Conservation (phyloP, 1,140 invertebrate genomes). For the Zophobas atratus region DNA sequence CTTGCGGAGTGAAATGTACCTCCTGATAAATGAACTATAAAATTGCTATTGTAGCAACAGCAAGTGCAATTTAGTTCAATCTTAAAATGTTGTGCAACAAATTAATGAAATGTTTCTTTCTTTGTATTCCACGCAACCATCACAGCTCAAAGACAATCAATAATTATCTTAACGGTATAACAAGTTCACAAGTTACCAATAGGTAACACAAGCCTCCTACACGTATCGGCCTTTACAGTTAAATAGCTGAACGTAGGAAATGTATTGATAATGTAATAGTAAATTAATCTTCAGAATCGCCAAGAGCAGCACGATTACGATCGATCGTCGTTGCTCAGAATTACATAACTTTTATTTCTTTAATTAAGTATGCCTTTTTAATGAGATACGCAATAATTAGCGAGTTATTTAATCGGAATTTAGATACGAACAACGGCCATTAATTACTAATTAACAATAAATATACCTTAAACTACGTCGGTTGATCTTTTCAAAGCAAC, state of each 20-base stretch:
- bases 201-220: constrained; percentile 15
- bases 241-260: constrained; percentile 21
- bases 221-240: constrained; percentile 34
- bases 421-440: constrained; percentile 23
- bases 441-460: constrained; percentile 44
- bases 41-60: too few species aligned
- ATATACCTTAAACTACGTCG: too few species aligned
- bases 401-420: constrained; percentile 48
- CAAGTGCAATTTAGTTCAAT: too few species aligned
- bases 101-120: neutral
- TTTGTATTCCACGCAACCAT: neutral
- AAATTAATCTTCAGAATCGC: constrained; percentile 29
- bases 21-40: too few species aligned
- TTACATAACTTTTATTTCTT: constrained; percentile 44
- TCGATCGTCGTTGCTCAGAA: constrained; percentile 17
- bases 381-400: constrained; percentile 46
- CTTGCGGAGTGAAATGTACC: too few species aligned
- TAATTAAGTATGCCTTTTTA: constrained; percentile 44
- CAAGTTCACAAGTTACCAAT: constrained; percentile 25
- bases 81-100: too few species aligned
- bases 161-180: constrained; percentile 39
- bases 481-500: neutral
- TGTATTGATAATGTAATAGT: constrained; percentile 28
- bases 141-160: neutral
- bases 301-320: constrained; percentile 9